Conservation (phyloP, 1,140 invertebrate genomes). For the Apis dorsata region DNA sequence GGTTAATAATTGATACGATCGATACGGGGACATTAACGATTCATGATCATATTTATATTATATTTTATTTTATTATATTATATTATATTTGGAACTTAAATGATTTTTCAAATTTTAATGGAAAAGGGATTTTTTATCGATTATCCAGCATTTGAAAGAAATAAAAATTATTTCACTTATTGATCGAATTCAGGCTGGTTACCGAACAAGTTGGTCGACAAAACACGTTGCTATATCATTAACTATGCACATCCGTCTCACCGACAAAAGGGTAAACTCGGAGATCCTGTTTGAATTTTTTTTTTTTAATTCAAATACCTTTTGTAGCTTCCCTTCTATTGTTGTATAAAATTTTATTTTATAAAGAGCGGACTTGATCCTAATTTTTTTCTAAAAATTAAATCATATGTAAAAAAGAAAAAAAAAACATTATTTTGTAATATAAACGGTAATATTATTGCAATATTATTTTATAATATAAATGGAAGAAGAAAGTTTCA, state of each 20-base stretch:
- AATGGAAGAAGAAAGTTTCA: background rate
- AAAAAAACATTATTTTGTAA: no score
- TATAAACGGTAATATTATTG: no score
- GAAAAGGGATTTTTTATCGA: no score
- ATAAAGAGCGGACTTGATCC: no score
- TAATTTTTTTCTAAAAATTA: no score
- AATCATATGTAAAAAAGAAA: no score
- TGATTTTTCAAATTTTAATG: background rate
- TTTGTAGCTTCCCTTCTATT: background rate
- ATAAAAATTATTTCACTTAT: slow-evolving; percentile 7
- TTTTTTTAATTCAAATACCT: background rate
- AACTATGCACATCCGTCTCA: background rate
- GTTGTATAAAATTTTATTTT: no score
- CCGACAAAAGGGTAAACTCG: background rate
- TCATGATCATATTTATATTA: background rate
- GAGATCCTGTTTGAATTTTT: background rate
- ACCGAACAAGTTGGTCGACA: background rate
- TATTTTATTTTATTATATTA: no score
- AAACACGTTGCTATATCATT: slow-evolving; percentile 43
- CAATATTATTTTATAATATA: no score
- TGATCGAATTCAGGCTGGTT: slow-evolving; percentile 25
- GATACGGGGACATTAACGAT: background rate
- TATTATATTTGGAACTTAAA: background rate
- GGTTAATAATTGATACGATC: background rate
- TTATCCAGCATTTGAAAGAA: background rate